Conservation (phyloP, 2,888 invertebrate species). For the Ctenicera cuprea region DNA sequence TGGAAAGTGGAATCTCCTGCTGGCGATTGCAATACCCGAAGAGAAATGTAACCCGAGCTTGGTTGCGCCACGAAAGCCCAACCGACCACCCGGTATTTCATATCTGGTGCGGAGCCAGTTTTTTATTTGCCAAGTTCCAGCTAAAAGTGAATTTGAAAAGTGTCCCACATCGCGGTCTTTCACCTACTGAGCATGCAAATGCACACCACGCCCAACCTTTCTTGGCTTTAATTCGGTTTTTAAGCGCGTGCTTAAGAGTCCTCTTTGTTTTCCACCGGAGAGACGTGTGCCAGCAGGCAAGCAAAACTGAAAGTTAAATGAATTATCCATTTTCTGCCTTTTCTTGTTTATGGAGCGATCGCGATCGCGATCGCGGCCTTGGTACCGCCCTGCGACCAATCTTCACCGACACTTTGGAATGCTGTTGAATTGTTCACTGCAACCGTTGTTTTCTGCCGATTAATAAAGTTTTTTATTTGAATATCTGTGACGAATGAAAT, state of each 20-base stretch:
- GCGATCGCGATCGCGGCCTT: constrained; percentile 37
- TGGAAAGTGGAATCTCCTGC: constrained; percentile 55
- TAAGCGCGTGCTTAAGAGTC: constrained; percentile 32
- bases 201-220: constrained; percentile 54
- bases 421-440: constrained; percentile 1
- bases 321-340: constrained; percentile 30
- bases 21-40: constrained; percentile 36
- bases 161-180: constrained; percentile 66
- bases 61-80: constrained; percentile 45
- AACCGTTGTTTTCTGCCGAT: constrained; percentile 2
- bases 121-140: constrained; percentile 51
- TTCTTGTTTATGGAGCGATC: too few species aligned
- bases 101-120: constrained; percentile 52
- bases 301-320: constrained; percentile 38
- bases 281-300: constrained; percentile 27
- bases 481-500: constrained; percentile 6
- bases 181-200: constrained; percentile 62
- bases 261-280: constrained; percentile 34
- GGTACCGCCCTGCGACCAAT: constrained; percentile 38
- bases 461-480: background rate
- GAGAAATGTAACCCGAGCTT: constrained; percentile 46
- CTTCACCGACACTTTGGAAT: constrained; percentile 14
- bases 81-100: constrained; percentile 44
- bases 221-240: constrained; percentile 44
- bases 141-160: constrained; percentile 61